Percentiles rank a stretch among this genome's conserved stretches.
Conservation (phyloP, 2,888 invertebrate species). For the Epirrhoe alternata region DNA sequence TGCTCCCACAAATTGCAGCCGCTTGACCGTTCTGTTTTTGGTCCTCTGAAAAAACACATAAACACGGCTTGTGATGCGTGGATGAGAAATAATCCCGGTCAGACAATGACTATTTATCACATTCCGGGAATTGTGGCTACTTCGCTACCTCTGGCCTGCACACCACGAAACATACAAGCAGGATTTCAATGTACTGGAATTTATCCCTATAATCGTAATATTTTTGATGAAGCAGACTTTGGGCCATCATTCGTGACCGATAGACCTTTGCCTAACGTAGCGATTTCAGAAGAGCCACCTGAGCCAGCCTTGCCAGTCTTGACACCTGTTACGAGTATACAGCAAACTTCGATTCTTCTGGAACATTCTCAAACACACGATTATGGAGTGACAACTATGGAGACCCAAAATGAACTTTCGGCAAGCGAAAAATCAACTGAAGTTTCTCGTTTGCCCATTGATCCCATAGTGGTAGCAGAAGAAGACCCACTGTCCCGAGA, state of each 20-base stretch:
- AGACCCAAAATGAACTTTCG: too few species aligned
- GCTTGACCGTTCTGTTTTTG: conserved; percentile 45
- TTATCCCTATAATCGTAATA: conserved; percentile 45
- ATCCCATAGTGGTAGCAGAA: too few species aligned
- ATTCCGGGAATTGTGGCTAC: conserved; percentile 45
- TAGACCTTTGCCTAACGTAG: neutral
- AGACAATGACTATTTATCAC: conserved; percentile 51
- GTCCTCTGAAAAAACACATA: conserved; percentile 50
- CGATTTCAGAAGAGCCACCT: neutral
- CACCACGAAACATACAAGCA: neutral
- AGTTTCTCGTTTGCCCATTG: too few species aligned
- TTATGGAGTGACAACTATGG: too few species aligned
- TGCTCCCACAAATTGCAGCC: conserved; percentile 52
- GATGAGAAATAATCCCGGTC: conserved; percentile 50
- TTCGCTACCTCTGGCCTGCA: conserved; percentile 36
- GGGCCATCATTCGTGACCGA: conserved; percentile 6
- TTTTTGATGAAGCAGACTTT: conserved; percentile 47
- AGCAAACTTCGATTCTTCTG: too few species aligned
- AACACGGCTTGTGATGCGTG: conserved; percentile 48
- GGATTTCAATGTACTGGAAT: conserved; percentile 48
- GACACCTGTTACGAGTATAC: too few species aligned
- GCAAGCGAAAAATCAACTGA: too few species aligned
- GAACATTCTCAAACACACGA: too few species aligned
- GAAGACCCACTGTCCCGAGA: too few species aligned
- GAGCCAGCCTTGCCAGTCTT: neutral